Percentiles rank a stretch among this genome's conserved stretches.
Evolutionary conservation across 23 tunicate species (phyloP).

Genomic region (Ascidia mentula): DNA sequence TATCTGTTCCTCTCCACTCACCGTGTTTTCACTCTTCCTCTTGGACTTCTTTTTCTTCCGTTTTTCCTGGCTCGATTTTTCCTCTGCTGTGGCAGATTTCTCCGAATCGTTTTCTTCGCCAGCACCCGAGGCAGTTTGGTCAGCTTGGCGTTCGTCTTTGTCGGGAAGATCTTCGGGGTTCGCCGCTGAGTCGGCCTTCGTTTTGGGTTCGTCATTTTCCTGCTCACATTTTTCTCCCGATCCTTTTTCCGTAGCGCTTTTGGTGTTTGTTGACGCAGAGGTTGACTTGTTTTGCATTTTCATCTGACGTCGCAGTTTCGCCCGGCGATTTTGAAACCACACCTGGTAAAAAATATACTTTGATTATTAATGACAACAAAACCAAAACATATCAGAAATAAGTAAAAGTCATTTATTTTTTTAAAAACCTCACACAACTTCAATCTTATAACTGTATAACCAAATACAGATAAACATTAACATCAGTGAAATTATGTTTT

Average conservation of each 20-base stretch:
- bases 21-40: neutral
- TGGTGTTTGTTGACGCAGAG: neutral
- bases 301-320: constrained; percentile 86
- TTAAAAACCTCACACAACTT: too few species aligned
- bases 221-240: constrained; percentile 9
- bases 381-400: too few species aligned
- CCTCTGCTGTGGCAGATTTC: neutral
- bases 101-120: neutral
- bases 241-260: neutral
- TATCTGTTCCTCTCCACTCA: neutral
- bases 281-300: constrained; percentile 90
- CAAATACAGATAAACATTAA: neutral
- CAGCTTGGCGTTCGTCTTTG: neutral
- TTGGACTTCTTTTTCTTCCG: constrained; percentile 23
- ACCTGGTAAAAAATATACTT: constrained; percentile 54
- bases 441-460: too few species aligned
- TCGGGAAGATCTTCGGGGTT: neutral
- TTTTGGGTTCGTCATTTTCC: constrained; percentile 8
- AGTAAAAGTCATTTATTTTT: too few species aligned
- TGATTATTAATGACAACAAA: neutral
- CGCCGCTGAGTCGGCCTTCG: neutral
- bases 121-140: neutral
- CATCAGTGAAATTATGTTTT: neutral
- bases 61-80: constrained; percentile 23
- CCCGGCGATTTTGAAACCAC: constrained; percentile 96